phyloP scores from a whole-genome alignment of 1,140 invertebrate genomes.

The Plutomurus gul region DNA sequence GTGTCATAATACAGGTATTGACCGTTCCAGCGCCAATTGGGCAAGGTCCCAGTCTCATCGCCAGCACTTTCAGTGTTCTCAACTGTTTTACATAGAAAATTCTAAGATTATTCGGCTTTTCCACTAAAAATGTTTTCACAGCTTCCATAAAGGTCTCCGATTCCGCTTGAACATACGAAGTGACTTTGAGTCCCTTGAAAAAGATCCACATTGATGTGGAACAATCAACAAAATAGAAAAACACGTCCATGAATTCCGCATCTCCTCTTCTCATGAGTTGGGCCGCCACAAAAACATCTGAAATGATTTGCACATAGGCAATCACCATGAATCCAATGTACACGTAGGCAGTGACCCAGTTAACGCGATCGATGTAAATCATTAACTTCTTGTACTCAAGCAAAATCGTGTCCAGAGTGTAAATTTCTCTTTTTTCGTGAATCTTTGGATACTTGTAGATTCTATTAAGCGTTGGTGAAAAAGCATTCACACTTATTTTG shows the following conservation, averaged over 20 bases:
- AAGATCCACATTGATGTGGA: neutral
- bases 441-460: too few relatives aligned
- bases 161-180: neutral
- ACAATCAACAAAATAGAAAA: neutral
- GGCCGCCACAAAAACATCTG: neutral
- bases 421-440: neutral
- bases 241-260: neutral
- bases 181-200: neutral
- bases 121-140: neutral
- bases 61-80: neutral
- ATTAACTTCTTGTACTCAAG: neutral
- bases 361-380: neutral
- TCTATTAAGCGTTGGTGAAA: too few relatives aligned
- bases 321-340: neutral
- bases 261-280: neutral
- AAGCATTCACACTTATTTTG: too few relatives aligned
- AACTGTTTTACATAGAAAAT: neutral
- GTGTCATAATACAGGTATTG: neutral
- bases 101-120: neutral
- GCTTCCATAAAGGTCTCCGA: neutral
- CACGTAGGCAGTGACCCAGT: neutral
- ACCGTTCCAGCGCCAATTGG: neutral
- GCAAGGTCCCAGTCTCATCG: neutral
- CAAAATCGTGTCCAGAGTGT: neutral
- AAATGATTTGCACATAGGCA: neutral